phyloP scores from a whole-genome alignment of 2,113 vertebrate genomes.

The Parus major region DNA sequence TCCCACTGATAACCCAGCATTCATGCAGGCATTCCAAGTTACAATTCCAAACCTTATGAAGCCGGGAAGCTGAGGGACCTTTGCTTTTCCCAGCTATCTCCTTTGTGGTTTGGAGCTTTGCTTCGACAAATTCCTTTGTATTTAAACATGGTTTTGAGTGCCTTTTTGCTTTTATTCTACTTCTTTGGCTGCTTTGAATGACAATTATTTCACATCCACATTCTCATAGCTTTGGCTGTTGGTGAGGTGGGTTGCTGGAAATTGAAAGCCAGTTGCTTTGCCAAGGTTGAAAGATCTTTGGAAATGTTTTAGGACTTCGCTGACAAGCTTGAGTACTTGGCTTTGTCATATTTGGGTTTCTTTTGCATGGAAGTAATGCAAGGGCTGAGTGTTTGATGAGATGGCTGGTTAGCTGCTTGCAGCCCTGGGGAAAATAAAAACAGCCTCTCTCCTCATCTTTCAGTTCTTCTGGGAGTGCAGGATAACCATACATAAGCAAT shows the following conservation, averaged over 20 bases:
- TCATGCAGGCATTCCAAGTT: neutral
- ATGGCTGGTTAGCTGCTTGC: neutral
- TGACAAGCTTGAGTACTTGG: slow-evolving; percentile 7
- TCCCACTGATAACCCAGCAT: neutral
- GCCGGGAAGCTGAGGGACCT: neutral
- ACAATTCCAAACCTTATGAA: neutral
- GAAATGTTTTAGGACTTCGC: neutral
- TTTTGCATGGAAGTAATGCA: neutral
- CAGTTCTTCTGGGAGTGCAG: neutral
- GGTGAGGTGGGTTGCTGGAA: neutral
- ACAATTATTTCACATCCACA: neutral
- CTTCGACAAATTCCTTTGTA: neutral
- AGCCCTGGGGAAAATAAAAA: neutral
- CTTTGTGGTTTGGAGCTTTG: neutral
- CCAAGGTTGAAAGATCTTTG: neutral
- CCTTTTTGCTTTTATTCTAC: neutral
- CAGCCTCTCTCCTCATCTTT: neutral
- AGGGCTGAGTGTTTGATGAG: neutral
- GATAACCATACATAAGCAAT: neutral
- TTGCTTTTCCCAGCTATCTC: neutral
- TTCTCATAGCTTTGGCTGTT: neutral
- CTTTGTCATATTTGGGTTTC: neutral
- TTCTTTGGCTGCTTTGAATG: neutral
- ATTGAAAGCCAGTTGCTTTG: neutral
- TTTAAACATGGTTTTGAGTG: neutral